Evolutionary conservation across 2,797 vertebrate species (phyloP).

Genomic region (Brotula barbata): DNA sequence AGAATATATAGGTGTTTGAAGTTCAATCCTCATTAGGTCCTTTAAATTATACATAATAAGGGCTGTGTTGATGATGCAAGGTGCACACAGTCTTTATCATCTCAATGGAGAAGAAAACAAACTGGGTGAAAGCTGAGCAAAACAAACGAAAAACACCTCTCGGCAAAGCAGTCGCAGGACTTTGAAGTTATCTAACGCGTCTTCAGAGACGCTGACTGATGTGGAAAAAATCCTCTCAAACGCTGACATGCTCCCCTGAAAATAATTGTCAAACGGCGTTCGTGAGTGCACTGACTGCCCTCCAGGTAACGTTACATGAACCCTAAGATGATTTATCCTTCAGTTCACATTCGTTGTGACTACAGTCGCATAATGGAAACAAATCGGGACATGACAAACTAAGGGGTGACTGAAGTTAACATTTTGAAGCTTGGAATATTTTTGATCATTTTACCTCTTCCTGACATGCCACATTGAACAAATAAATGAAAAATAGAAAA

Average conservation of each 20-base stretch:
- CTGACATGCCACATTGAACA: too few relatives aligned
- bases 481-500: too few relatives aligned
- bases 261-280: slow-evolving; percentile 72
- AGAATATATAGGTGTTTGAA: slow-evolving; percentile 11
- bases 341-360: slow-evolving; percentile 15
- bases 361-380: too few relatives aligned
- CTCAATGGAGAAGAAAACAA: slow-evolving; percentile 62
- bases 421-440: slow-evolving; percentile 17
- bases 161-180: slow-evolving; percentile 68
- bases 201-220: slow-evolving; percentile 75
- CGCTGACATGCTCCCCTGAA: slow-evolving; percentile 68
- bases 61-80: slow-evolving; percentile 64
- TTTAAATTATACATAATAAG: slow-evolving; percentile 47
- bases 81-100: slow-evolving; percentile 54
- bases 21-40: slow-evolving; percentile 39
- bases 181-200: slow-evolving; percentile 77
- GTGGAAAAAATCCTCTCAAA: slow-evolving; percentile 68
- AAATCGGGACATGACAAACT: too few relatives aligned
- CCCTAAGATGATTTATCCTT: slow-evolving; percentile 49
- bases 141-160: slow-evolving; percentile 72
- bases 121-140: slow-evolving; percentile 49
- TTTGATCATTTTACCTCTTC: too few relatives aligned
- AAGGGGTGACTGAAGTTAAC: not conserved
- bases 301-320: slow-evolving; percentile 55
- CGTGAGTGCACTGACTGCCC: slow-evolving; percentile 56